These are phyloP conservation scores for Microtus oregoni DNA, from an alignment of 2,113 vertebrate genomes.

Conservation along the genomic window DNA sequence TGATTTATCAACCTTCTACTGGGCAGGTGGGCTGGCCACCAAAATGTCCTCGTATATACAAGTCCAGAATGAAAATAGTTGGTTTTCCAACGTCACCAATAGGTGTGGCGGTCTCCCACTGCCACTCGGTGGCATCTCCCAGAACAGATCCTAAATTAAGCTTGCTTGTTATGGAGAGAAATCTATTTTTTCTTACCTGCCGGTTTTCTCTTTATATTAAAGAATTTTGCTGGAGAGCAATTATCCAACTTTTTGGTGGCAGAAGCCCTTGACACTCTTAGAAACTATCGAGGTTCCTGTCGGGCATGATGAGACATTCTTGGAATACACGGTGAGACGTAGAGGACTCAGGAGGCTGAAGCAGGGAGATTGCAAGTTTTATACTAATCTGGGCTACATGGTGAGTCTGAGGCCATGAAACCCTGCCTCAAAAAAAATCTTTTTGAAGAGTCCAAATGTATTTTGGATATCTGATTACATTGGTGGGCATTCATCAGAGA, in stretches of 20 bases:
- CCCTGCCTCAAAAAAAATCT: too few relatives aligned
- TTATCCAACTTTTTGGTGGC: background rate
- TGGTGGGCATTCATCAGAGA: background rate
- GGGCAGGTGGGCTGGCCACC: background rate
- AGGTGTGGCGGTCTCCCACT: background rate
- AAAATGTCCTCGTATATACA: background rate
- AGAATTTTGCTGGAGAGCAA: background rate
- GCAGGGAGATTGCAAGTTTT: background rate
- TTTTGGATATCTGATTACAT: background rate
- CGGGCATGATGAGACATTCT: background rate
- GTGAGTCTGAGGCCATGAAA: background rate
- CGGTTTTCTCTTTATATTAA: background rate
- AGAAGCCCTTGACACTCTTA: background rate
- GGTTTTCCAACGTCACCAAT: background rate
- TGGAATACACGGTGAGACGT: background rate
- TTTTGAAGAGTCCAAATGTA: too few relatives aligned
- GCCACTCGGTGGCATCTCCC: background rate
- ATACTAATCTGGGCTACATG: background rate
- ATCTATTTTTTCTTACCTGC: background rate
- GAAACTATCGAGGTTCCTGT: background rate
- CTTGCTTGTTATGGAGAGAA: background rate
- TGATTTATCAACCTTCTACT: background rate
- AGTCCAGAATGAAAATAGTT: background rate
- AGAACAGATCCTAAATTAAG: background rate
- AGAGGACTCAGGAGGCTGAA: background rate